Percentiles rank a stretch among this genome's conserved stretches.
These are phyloP conservation scores for Microchirus variegatus DNA, from an alignment of 2,797 vertebrate genomes.

Conservation along the genomic window DNA sequence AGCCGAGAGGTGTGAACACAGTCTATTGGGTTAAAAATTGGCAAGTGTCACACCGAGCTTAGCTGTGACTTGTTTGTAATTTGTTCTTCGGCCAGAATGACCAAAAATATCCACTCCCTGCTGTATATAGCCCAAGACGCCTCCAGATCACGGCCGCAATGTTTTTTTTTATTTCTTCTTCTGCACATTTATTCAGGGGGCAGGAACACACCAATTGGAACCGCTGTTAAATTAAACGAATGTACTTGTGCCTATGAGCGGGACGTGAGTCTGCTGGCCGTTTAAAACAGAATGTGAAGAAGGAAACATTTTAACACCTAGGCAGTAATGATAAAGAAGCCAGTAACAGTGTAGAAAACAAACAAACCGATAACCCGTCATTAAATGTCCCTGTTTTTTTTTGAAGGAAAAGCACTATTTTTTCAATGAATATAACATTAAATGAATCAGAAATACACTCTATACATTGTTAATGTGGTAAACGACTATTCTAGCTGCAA, in stretches of 20 bases:
- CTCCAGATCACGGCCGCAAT: conserved; percentile 27
- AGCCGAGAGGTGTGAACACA: conserved; percentile 76
- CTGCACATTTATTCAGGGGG: conserved; percentile 39
- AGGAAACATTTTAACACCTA: neutral
- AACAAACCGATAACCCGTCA: no score
- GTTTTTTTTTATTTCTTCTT: conserved; percentile 35
- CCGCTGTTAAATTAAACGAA: conserved; percentile 29
- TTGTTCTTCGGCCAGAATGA: conserved; percentile 59
- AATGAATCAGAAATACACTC: no score
- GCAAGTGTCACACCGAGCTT: conserved; percentile 76
- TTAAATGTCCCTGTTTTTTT: no score
- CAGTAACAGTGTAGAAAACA: neutral
- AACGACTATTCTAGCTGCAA: no score
- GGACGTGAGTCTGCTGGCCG: neutral
- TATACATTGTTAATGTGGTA: no score
- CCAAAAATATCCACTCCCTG: conserved; percentile 72
- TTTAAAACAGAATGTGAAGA: neutral
- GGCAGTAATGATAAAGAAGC: no score
- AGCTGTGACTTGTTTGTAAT: conserved; percentile 76
- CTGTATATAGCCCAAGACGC: conserved; percentile 58
- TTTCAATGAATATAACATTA: no score
- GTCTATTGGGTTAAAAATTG: conserved; percentile 74
- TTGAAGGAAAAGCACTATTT: no score
- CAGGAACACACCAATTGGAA: conserved; percentile 21
- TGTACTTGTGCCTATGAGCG: conserved; percentile 11